phyloP scores from a whole-genome alignment of 2,113 vertebrate genomes.

The Chamaetylas fuelleborni region DNA sequence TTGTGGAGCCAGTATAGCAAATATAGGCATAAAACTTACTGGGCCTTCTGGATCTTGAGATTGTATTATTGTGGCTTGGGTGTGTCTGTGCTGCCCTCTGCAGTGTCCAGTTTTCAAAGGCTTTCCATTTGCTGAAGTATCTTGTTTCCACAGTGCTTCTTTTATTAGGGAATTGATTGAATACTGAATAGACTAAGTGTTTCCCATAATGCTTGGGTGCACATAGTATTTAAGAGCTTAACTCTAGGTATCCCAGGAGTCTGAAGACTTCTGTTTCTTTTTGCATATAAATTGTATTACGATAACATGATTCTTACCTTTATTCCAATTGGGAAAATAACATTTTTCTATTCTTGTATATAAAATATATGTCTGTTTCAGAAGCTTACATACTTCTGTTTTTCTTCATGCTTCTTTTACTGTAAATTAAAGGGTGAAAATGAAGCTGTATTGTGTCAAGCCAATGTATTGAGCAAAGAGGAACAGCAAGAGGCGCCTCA shows the following conservation, averaged over 20 bases:
- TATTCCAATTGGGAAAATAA: not conserved
- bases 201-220: not conserved
- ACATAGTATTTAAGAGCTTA: not conserved
- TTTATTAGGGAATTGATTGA: not conserved
- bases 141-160: not conserved
- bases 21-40: not conserved
- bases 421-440: conserved; percentile 40
- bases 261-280: not conserved
- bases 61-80: not conserved
- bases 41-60: not conserved
- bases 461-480: not conserved
- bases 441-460: conserved; percentile 37
- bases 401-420: conserved; percentile 15
- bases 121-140: not conserved
- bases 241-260: not conserved
- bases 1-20: not conserved
- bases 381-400: not conserved
- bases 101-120: not conserved
- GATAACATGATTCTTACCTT: not conserved
- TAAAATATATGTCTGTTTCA: not conserved
- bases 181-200: not conserved
- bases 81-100: not conserved
- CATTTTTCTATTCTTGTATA: not conserved
- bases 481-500: conserved; percentile 1
- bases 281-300: not conserved